These are phyloP conservation scores for Chinchilla lanigera DNA, from an alignment of 2,113 vertebrate genomes.

Conservation along the genomic window DNA sequence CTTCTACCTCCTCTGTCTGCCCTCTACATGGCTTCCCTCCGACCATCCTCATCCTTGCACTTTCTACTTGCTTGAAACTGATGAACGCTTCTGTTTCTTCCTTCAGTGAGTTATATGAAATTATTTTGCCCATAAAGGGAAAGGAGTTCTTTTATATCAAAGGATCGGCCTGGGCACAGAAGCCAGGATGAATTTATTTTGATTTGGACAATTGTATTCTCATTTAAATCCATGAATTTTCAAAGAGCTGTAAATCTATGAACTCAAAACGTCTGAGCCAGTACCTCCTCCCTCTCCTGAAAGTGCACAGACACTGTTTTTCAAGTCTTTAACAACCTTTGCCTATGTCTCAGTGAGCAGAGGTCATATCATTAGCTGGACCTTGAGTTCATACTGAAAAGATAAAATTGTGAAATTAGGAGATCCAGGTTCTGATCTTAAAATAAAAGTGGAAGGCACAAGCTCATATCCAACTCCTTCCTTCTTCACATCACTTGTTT, in stretches of 20 bases:
- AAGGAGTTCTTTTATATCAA: conserved; percentile 73
- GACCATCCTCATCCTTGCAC: neutral
- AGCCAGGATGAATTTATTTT: conserved; percentile 56
- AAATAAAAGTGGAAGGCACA: conserved; percentile 63
- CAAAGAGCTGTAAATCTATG: conserved; percentile 67
- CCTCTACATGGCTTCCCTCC: neutral
- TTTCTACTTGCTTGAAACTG: conserved; percentile 6
- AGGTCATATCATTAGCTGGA: conserved; percentile 68
- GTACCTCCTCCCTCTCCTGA: conserved; percentile 11
- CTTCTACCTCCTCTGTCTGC: neutral
- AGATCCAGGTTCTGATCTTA: conserved; percentile 6
- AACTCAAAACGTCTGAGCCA: conserved; percentile 64
- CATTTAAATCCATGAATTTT: conserved; percentile 66
- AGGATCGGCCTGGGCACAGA: conserved; percentile 55
- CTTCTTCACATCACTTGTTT: conserved; percentile 34
- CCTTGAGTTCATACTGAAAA: conserved; percentile 64
- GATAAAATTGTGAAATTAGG: conserved; percentile 63
- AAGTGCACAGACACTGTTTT: conserved; percentile 1
- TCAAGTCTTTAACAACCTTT: conserved; percentile 58
- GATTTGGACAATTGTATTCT: conserved; percentile 75
- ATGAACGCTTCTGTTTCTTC: conserved; percentile 41
- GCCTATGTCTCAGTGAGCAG: conserved; percentile 7
- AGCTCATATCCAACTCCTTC: neutral
- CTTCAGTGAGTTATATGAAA: conserved; percentile 67
- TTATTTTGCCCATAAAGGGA: conserved; percentile 67